These are phyloP conservation scores for Lagopus muta DNA, from an alignment of 2,113 vertebrate species.

Conservation along the genomic window DNA sequence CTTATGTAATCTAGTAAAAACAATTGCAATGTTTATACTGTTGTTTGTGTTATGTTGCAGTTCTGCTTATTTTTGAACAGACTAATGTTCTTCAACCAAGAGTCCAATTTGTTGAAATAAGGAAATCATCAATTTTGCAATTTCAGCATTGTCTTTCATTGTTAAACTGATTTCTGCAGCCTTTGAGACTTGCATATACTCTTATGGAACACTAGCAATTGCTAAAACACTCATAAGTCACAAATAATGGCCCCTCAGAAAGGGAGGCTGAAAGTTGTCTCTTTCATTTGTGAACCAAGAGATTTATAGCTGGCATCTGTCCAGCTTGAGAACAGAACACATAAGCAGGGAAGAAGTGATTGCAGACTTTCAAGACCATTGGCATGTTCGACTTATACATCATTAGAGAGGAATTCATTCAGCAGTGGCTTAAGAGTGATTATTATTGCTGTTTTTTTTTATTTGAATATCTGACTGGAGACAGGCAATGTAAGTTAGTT, in stretches of 20 bases:
- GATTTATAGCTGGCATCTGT: conserved; percentile 34
- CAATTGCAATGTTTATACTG: neutral
- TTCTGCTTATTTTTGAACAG: neutral
- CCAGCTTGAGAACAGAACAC: neutral
- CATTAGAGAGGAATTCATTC: neutral
- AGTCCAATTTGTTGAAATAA: neutral
- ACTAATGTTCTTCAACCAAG: neutral
- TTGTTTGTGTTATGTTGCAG: neutral
- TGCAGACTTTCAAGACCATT: conserved; percentile 11
- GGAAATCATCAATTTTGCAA: neutral
- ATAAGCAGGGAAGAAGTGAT: neutral
- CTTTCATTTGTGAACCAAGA: conserved; percentile 22
- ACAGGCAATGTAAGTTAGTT: neutral
- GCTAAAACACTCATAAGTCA: conserved; percentile 13
- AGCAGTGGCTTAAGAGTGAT: neutral
- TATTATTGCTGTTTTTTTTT: neutral
- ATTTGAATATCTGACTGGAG: neutral
- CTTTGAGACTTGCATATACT: neutral
- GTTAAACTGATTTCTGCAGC: neutral
- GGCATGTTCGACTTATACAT: rapidly evolving
- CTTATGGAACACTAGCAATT: neutral
- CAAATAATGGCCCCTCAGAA: conserved; percentile 14
- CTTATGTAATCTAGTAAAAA: neutral
- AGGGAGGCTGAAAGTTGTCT: neutral
- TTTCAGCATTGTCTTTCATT: neutral